These are phyloP conservation scores for Podarcis cretensis DNA, from an alignment of 2,113 vertebrate species.

Conservation along the genomic window DNA sequence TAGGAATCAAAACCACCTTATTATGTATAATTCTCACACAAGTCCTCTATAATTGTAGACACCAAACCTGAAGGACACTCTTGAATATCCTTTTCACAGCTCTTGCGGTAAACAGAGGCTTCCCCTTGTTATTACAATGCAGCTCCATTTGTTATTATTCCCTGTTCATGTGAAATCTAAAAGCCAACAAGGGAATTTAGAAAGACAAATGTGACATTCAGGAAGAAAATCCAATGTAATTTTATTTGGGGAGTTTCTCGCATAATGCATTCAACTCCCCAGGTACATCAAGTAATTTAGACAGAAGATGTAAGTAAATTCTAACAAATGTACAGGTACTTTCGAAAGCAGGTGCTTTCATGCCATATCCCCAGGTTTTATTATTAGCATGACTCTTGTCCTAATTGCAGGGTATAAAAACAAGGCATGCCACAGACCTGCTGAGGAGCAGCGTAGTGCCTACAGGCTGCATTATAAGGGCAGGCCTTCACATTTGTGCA, in stretches of 20 bases:
- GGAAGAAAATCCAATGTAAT: not conserved
- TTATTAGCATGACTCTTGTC: constrained; percentile 17
- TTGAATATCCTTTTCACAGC: constrained; percentile 35
- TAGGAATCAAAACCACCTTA: constrained; percentile 29
- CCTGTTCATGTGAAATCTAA: constrained; percentile 29
- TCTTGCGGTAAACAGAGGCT: not conserved
- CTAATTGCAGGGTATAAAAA: constrained; percentile 7
- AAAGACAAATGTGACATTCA: not conserved
- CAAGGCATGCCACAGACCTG: not conserved
- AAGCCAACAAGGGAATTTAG: constrained; percentile 6
- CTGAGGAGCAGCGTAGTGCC: not conserved
- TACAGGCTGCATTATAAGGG: constrained; percentile 20
- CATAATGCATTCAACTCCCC: not conserved
- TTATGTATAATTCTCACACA: constrained; percentile 12
- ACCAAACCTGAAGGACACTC: constrained; percentile 13
- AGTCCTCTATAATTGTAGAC: constrained; percentile 39
- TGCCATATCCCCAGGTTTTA: constrained; percentile 2
- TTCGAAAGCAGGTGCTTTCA: constrained; percentile 13
- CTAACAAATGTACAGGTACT: not conserved
- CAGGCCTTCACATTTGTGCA: not conserved
- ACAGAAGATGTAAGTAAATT: constrained; percentile 36
- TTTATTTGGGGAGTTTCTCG: not conserved
- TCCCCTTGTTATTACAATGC: constrained; percentile 10
- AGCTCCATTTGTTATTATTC: constrained; percentile 7
- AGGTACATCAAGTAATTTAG: constrained; percentile 12